Conservation (phyloP, 2,113 vertebrate genomes). For the Ptilonorhynchus violaceus region DNA sequence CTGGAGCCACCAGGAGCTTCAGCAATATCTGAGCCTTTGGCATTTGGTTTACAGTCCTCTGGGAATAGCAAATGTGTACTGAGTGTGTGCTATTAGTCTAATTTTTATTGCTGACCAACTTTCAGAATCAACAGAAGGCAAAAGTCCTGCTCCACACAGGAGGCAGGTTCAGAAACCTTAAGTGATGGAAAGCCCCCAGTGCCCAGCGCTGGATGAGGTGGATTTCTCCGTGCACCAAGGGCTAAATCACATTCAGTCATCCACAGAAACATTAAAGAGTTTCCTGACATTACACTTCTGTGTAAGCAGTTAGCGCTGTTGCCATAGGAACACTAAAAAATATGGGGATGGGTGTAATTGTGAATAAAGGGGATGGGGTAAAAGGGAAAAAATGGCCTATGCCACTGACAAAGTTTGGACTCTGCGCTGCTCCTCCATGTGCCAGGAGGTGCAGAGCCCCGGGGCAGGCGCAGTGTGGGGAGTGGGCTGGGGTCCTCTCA, state of each 20-base stretch:
- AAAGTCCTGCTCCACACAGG: background rate
- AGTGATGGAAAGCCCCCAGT: background rate
- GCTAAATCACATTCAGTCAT: constrained; percentile 24
- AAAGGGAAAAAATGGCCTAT: background rate
- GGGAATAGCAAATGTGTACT: background rate
- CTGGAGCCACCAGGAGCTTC: background rate
- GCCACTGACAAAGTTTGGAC: background rate
- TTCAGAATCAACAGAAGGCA: background rate
- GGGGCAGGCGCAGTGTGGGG: rapidly evolving
- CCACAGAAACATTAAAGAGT: constrained; percentile 16
- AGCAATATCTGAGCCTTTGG: background rate
- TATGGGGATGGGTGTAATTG: background rate
- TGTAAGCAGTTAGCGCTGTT: constrained; percentile 25
- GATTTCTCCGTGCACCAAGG: background rate
- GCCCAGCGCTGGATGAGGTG: background rate
- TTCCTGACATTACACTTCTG: constrained; percentile 44
- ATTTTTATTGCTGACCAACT: background rate
- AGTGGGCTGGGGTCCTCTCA: background rate
- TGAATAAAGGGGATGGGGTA: background rate
- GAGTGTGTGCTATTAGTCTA: background rate
- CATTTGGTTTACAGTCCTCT: background rate
- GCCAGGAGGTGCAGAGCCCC: rapidly evolving
- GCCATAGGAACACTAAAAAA: constrained; percentile 55
- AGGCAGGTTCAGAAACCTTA: background rate
- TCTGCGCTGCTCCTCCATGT: rapidly evolving